Base-by-base conservation (phyloP, 2,888 invertebrate species). In the Rhagophthalmus giganteus region DNA sequence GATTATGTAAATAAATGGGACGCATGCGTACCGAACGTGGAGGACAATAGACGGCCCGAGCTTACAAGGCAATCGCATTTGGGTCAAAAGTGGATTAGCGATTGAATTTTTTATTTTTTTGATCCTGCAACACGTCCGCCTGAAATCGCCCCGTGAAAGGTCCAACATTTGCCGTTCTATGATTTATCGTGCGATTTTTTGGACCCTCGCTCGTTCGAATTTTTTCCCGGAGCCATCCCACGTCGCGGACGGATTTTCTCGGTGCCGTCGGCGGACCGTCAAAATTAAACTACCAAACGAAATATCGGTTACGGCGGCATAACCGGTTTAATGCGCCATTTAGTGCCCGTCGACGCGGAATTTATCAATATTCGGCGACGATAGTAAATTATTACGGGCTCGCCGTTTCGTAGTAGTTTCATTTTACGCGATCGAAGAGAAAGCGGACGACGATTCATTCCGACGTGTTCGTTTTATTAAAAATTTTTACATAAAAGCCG, bases 31-130 rank as follows among this genome's bases (percentile, higher is more conserved):
- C 32, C 28, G 24, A 26, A 50, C 7, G 46, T 32, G 40, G 55
- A 53, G 60, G 61, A 60, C 63, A 59, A 58, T 59, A 65, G 66
- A 67, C 62, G 62, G 63, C 60, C 60, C 55, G 53, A 59, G 64
- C 64, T 68, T 69, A 71, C 69, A 71, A 57, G 66, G 66, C 67
- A 69, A 71, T 69, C 67, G 70, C 70, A 71, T 71, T 70, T 69
- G 66, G 70, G 69, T 69, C 65, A 67, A 62, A 68, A 65, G 67
- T 67, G 65, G 69, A 69, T 70, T 69, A 68, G 62, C 50, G 58
- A 59, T 61, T 51, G 61, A 61, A 59, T 62, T 64, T 64, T 61
- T 62, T 58, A 55, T 58, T 60, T 59, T 58, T 58, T 55, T n/a
- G n/a, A 56, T 60, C 54, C 53, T 27, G 13, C 28, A 35, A 34